These are phyloP conservation scores for Hydrochoerus hydrochaeris DNA, from an alignment of 2,113 vertebrate species.

Conservation along the genomic window DNA sequence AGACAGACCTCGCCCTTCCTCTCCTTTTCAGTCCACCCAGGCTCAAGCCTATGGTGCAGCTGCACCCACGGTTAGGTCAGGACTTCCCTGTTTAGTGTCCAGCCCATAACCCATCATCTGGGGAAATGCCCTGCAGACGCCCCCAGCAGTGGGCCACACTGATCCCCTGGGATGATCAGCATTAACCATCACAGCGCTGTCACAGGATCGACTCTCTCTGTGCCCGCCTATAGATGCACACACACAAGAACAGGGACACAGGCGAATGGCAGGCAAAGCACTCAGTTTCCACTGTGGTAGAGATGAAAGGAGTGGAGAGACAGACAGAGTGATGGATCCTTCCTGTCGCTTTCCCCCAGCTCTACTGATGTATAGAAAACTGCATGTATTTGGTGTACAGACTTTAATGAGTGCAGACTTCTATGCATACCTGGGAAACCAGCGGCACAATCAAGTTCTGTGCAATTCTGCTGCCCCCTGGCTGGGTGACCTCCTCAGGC, in stretches of 20 bases:
- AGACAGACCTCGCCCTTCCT: not conserved
- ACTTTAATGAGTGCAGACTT: too few relatives aligned
- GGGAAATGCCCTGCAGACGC: not conserved
- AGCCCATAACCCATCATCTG: too few relatives aligned
- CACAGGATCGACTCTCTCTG: not conserved
- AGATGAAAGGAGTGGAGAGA: not conserved
- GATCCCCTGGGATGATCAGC: not conserved
- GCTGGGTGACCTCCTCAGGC: not conserved
- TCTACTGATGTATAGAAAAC: not conserved
- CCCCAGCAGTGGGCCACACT: too few relatives aligned
- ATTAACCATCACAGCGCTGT: not conserved
- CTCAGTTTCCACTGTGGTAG: not conserved
- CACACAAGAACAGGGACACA: not conserved
- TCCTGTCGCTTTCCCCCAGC: not conserved
- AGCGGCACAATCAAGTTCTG: not conserved
- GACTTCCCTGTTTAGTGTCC: not conserved
- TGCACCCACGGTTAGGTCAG: too few relatives aligned
- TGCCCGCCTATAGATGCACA: not conserved
- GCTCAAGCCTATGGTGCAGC: not conserved
- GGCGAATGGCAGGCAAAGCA: not conserved
- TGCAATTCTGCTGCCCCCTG: not conserved
- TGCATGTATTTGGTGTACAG: not conserved
- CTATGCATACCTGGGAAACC: accelerated
- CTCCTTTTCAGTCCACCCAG: not conserved
- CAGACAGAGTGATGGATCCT: not conserved